Base-by-base conservation (phyloP, 2,113 vertebrate species). In the Alethe diademata region DNA sequence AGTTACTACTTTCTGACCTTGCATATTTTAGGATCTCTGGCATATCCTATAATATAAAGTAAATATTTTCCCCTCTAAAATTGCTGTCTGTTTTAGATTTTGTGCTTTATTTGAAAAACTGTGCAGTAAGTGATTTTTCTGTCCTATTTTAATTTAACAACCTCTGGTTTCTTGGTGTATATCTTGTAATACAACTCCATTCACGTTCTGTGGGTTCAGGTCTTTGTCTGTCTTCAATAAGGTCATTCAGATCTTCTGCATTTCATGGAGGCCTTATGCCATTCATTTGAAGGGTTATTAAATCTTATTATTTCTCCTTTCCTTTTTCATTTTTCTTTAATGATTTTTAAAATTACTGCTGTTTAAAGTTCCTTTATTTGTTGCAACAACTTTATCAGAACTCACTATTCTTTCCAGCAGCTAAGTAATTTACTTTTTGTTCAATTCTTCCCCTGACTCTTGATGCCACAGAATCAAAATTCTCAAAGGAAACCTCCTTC, bases 71-170 rank as follows among this genome's bases (percentile, higher is more conserved):
- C 7, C 25, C 57, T 62, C 47, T 92, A 66, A 93, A 89, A 48
- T 65, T 73, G 31, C 66, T 84, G 76, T 69, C 90, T 93, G 86
- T 25, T 80, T 95, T 86, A 86, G 43, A 86, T 91, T 92, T 87
- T 65, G 47, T 80, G 40, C 71, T 93, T 96, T 94, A 92, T 95
- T 96, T 96, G 56, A 73, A 94, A 95, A 96, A 84, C 40, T 80
- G 64, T 82, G 43, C 58, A 57, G 58, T 83, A 85, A 94, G 88
- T 88, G 51, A 64, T 95, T 94, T 90, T 88, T 85, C 74, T 5
- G 0, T 40, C 53, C 48, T 51, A 50, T 90, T 91, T 88, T 94
- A 83, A 74, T 89, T 93, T 94, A 96, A 80, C n/a, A 94, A 22
- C 57, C 51, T 94, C 67, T 89, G 53, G 45, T 92, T 95, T 88